A percentile compares a stretch with the other conserved stretches of the same genome.
Evolutionary conservation across 2,888 invertebrate genomes (phyloP).

Genomic region (Rotaria macrura): DNA sequence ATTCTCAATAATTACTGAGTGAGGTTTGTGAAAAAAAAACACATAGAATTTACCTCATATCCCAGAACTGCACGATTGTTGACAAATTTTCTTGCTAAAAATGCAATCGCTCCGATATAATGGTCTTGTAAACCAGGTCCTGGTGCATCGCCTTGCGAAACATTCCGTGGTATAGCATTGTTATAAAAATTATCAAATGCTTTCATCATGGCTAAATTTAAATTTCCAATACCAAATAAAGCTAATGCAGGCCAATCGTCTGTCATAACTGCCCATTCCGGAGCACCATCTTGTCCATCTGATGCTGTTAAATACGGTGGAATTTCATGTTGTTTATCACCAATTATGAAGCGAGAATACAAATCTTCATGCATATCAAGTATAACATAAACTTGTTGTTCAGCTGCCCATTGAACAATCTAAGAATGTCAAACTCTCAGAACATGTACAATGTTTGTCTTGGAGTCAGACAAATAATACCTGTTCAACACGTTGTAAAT

Average conservation of each 20-base stretch:
- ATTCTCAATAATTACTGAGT: too few relatives aligned
- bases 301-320: not conserved
- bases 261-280: not conserved
- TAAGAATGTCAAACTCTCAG: not conserved
- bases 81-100: not conserved
- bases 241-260: slow-evolving; percentile 9
- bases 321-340: not conserved
- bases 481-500: slow-evolving; percentile 5
- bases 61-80: not conserved
- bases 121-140: slow-evolving; percentile 13
- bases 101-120: not conserved
- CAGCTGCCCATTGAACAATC: not conserved
- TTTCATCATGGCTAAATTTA: slow-evolving; percentile 17
- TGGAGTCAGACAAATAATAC: not conserved
- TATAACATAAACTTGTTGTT: slow-evolving; percentile 4
- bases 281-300: slow-evolving; percentile 13
- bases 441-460: not conserved
- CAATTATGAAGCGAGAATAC: not conserved
- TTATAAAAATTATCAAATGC: slow-evolving; percentile 18
- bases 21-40: not conserved
- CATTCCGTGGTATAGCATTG: not conserved
- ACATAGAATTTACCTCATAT: not conserved
- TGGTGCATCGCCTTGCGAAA: not conserved
- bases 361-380: slow-evolving; percentile 13
- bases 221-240: not conserved